These are phyloP conservation scores for Chaetodon trifasciatus DNA, from an alignment of 2,797 vertebrate genomes.

Conservation along the genomic window DNA sequence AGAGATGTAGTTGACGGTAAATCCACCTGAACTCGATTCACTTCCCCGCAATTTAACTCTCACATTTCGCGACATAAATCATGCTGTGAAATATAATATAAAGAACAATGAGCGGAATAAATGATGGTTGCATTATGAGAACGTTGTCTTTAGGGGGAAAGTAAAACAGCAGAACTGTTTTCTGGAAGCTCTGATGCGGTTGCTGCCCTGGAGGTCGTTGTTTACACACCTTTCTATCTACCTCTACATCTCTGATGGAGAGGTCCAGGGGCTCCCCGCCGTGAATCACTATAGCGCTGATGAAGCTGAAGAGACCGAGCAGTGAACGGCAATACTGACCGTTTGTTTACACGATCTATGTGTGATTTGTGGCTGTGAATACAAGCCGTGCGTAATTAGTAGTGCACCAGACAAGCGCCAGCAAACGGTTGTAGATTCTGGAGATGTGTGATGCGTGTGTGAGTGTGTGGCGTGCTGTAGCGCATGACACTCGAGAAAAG, in stretches of 20 bases:
- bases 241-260: constrained; percentile 30
- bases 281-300: constrained; percentile 22
- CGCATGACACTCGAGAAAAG: constrained; percentile 45
- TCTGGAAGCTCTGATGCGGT: too few relatives aligned
- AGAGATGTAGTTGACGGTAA: neutral
- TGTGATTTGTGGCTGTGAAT: constrained; percentile 48
- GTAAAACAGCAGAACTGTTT: too few relatives aligned
- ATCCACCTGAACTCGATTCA: constrained; percentile 12
- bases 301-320: constrained; percentile 26
- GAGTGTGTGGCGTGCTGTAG: constrained; percentile 40
- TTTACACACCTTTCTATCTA: constrained; percentile 24
- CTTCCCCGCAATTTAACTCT: neutral
- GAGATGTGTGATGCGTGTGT: constrained; percentile 35
- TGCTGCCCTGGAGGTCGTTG: constrained; percentile 45
- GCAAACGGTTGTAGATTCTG: constrained; percentile 55
- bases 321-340: constrained; percentile 9
- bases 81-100: neutral
- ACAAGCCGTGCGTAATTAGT: constrained; percentile 51
- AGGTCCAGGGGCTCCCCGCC: constrained; percentile 1
- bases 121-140: too few relatives aligned
- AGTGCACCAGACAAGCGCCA: constrained; percentile 35
- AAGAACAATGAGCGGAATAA: neutral
- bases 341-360: constrained; percentile 22
- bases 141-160: neutral
- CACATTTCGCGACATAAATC: constrained; percentile 12